Conservation (phyloP, 2,888 invertebrate species). For the Phorcus lineatus region DNA sequence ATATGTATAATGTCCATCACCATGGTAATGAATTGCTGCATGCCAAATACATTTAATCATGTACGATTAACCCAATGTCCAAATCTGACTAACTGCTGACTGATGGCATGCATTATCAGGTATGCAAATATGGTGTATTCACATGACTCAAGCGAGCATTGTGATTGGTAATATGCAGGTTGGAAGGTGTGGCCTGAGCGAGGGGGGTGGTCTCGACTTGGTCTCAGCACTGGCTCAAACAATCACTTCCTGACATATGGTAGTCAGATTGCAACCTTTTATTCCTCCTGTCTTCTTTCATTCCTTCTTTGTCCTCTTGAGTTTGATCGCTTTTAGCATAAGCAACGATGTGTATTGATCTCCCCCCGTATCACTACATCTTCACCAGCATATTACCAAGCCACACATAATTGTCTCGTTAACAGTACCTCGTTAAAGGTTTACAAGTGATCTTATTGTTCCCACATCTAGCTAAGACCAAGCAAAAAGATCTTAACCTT, state of each 20-base stretch:
- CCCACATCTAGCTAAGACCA: no score
- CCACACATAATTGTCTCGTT: no score
- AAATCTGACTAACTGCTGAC: neutral
- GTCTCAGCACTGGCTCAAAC: slow-evolving; percentile 28
- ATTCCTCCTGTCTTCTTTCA: slow-evolving; percentile 19
- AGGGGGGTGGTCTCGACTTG: neutral
- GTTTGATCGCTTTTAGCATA: neutral
- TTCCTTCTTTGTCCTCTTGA: slow-evolving; percentile 5
- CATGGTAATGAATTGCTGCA: neutral
- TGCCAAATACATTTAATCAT: neutral
- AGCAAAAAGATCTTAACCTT: no score
- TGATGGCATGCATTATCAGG: neutral
- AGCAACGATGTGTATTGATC: neutral
- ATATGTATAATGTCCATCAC: no score
- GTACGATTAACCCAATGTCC: neutral
- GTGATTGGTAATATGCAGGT: slow-evolving; percentile 51
- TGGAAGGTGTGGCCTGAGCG: slow-evolving; percentile 2
- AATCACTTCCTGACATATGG: slow-evolving; percentile 16
- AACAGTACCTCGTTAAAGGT: no score
- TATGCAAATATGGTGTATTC: slow-evolving; percentile 33
- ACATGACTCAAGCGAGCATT: neutral
- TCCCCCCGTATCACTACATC: neutral
- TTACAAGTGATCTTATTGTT: no score
- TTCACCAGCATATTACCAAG: slow-evolving; percentile 18
- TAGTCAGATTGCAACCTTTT: slow-evolving; percentile 19